phyloP scores from a whole-genome alignment of 37 sponge, comb jelly and placozoan species.

The Spongia lamella region DNA sequence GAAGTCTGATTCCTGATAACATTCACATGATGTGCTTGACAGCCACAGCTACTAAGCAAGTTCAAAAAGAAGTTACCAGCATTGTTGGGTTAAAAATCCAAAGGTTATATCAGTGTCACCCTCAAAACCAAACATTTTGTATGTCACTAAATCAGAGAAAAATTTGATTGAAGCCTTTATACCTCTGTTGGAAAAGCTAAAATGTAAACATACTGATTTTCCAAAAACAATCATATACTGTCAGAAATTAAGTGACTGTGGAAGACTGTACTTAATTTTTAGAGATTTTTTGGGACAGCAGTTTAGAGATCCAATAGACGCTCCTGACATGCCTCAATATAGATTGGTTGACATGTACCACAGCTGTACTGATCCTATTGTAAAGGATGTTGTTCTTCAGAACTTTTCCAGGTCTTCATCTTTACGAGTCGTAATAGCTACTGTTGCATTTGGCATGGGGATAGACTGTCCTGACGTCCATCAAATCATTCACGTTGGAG shows the following conservation, averaged over 20 bases:
- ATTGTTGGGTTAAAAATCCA: constrained; percentile 25
- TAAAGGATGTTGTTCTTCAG: constrained; percentile 23
- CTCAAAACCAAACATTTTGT: constrained; percentile 5
- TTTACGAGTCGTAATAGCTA: constrained; percentile 28
- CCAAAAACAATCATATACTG: too few relatives aligned
- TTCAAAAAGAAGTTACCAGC: constrained; percentile 1
- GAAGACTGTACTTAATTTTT: too few relatives aligned
- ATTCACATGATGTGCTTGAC: constrained; percentile 24
- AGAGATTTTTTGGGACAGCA: too few relatives aligned
- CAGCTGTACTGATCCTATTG: constrained; percentile 19
- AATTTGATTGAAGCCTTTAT: too few relatives aligned
- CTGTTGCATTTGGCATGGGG: constrained; percentile 42
- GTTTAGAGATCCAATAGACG: constrained; percentile 22
- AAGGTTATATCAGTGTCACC: constrained; percentile 8
- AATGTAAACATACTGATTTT: too few relatives aligned
- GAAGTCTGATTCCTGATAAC: constrained; percentile 13
- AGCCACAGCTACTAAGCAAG: constrained; percentile 28
- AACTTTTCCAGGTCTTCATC: not conserved
- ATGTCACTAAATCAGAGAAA: too few relatives aligned
- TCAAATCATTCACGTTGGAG: constrained; percentile 11
- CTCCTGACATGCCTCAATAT: constrained; percentile 20
- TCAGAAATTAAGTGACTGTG: too few relatives aligned
- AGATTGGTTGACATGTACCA: constrained; percentile 39
- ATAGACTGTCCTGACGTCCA: constrained; percentile 24
- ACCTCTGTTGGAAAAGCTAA: too few relatives aligned